These are phyloP conservation scores for Spongia lamella DNA, from an alignment of 37 sponge, comb jelly and placozoan genomes.

Conservation along the genomic window DNA sequence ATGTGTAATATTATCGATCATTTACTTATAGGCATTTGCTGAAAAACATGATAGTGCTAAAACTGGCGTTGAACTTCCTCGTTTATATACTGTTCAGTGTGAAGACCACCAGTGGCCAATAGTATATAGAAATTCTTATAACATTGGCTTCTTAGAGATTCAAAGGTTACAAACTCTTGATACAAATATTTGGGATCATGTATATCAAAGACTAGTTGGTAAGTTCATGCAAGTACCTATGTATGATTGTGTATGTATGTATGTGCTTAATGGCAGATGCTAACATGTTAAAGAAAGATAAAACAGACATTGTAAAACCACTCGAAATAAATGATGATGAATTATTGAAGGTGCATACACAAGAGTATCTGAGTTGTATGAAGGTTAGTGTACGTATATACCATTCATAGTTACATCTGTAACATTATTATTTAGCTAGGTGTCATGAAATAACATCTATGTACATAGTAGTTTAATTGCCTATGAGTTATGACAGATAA, in stretches of 20 bases:
- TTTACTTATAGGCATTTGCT: no score
- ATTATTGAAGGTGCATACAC: slow-evolving; percentile 59
- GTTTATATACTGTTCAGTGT: slow-evolving; percentile 45
- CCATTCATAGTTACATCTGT: not conserved
- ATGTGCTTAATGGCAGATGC: slow-evolving; percentile 5
- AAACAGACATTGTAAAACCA: slow-evolving; percentile 49
- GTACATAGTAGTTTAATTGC: not conserved
- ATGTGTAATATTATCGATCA: no score
- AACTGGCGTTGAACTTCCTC: slow-evolving; percentile 13
- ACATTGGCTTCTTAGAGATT: slow-evolving; percentile 78
- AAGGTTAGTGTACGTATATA: slow-evolving; percentile 24
- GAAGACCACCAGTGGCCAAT: slow-evolving; percentile 67
- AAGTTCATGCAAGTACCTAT: not conserved
- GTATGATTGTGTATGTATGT: not conserved
- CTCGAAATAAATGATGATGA: slow-evolving; percentile 57
- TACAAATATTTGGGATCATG: slow-evolving; percentile 81
- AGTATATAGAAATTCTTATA: slow-evolving; percentile 66
- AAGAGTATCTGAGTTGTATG: slow-evolving; percentile 61
- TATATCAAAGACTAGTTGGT: slow-evolving; percentile 47
- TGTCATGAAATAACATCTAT: not conserved
- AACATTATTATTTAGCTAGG: not conserved
- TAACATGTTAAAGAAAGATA: slow-evolving; percentile 36
- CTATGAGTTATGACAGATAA: not conserved
- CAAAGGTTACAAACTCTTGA: slow-evolving; percentile 87
- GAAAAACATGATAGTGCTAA: slow-evolving; percentile 7